A percentile compares a stretch with the other conserved stretches of the same genome.
phyloP scores from a whole-genome alignment of 2,888 invertebrate species.

The Electrophaes corylata region DNA sequence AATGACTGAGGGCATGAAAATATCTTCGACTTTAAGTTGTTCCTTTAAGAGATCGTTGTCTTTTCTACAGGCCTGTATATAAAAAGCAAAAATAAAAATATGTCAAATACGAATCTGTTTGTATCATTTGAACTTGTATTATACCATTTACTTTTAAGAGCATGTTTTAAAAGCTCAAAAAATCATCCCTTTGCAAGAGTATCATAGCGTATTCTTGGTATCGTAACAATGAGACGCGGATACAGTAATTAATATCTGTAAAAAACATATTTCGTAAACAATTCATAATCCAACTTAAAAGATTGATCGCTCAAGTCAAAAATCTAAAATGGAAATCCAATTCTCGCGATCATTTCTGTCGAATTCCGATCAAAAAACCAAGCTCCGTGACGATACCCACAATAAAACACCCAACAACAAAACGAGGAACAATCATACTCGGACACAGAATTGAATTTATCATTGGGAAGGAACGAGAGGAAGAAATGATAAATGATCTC shows the following conservation, averaged over 20 bases:
- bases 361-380: conserved; percentile 79
- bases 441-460: conserved; percentile 84
- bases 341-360: conserved; percentile 82
- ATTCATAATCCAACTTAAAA: conserved; percentile 47
- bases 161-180: neutral
- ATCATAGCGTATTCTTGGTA: neutral
- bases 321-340: conserved; percentile 81
- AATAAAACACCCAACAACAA: conserved; percentile 82
- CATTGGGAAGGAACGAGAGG: conserved; percentile 80
- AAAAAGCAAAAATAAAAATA: conserved; percentile 67
- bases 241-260: conserved; percentile 34
- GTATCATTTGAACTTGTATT: conserved; percentile 4
- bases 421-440: conserved; percentile 83
- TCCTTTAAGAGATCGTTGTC: conserved; percentile 74
- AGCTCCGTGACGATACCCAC: conserved; percentile 79
- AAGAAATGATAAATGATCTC: conserved; percentile 81
- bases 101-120: conserved; percentile 57
- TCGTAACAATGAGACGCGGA: neutral
- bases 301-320: conserved; percentile 74
- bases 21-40: conserved; percentile 72
- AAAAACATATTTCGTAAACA: conserved; percentile 43
- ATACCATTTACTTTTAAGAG: neutral
- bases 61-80: conserved; percentile 82
- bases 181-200: neutral
- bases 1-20: conserved; percentile 73